Percentiles rank a stretch among this genome's conserved stretches.
phyloP scores from a whole-genome alignment of 2,113 vertebrate genomes.

The Grammomys dolichurus region DNA sequence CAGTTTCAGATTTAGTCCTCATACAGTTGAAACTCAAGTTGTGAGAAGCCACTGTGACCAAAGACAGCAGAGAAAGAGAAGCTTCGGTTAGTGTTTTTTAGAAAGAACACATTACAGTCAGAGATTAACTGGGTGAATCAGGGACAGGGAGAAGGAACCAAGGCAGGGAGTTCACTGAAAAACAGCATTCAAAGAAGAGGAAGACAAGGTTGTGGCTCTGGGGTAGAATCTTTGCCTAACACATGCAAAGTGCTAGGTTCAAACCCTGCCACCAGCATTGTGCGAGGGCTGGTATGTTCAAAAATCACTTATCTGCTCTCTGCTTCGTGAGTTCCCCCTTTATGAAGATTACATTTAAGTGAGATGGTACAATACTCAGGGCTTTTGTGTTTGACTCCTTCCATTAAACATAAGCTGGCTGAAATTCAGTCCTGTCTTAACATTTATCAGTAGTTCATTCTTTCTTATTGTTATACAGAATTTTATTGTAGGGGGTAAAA shows the following conservation, averaged over 20 bases:
- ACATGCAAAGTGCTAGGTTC: not conserved
- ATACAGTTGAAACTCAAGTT: not conserved
- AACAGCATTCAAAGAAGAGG: not conserved
- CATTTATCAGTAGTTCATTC: not conserved
- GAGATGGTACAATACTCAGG: not conserved
- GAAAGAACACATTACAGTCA: not conserved
- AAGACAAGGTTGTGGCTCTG: not conserved
- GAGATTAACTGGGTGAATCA: not conserved
- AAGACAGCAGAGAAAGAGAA: not conserved
- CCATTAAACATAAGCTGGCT: not conserved
- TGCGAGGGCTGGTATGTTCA: too few relatives aligned
- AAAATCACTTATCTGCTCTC: not conserved
- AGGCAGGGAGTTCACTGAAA: not conserved
- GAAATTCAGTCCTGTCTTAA: not conserved
- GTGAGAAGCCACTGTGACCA: not conserved
- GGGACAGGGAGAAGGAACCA: not conserved
- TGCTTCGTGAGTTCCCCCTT: not conserved
- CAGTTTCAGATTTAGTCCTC: constrained; percentile 23
- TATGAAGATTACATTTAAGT: not conserved
- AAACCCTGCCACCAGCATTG: not conserved
- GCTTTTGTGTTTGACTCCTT: not conserved
- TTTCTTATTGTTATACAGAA: constrained; percentile 20
- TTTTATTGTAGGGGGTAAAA: not conserved
- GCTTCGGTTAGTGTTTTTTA: not conserved
- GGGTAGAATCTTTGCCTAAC: not conserved